Conservation (phyloP, 2,888 invertebrate genomes). For the Neria commutata region DNA sequence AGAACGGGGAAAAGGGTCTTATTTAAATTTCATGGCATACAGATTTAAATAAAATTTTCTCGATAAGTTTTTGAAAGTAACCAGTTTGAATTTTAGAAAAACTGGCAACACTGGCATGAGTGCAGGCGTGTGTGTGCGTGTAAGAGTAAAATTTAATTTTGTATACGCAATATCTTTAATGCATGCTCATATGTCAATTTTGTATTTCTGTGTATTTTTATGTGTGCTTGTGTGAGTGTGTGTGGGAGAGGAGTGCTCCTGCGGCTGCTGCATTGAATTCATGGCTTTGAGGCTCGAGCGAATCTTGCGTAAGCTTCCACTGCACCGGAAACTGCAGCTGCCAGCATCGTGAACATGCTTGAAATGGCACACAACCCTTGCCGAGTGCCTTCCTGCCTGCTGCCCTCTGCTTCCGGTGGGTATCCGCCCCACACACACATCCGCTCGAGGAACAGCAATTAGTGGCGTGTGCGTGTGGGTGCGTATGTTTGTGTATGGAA, state of each 20-base stretch:
- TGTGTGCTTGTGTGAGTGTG: background rate
- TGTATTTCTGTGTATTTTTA: background rate
- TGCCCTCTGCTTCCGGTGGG: no score
- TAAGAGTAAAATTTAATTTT: background rate
- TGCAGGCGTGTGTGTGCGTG: no score
- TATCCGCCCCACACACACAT: background rate
- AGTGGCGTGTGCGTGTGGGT: background rate
- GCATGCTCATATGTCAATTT: background rate
- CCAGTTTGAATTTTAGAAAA: no score
- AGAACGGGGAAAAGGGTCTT: no score
- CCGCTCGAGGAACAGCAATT: background rate
- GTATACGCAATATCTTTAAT: background rate
- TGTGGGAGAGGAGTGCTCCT: background rate
- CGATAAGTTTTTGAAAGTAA: no score
- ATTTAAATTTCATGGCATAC: no score
- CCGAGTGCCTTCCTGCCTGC: no score
- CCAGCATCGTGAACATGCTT: conserved; percentile 4
- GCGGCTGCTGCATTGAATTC: background rate
- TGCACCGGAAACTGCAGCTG: background rate
- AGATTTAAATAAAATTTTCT: no score
- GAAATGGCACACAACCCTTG: no score
- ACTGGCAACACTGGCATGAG: background rate
- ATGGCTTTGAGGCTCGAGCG: background rate
- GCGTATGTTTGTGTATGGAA: no score
- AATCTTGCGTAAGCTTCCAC: no score